Conservation (phyloP, 2,113 vertebrate species). For the Arvicanthis niloticus region DNA sequence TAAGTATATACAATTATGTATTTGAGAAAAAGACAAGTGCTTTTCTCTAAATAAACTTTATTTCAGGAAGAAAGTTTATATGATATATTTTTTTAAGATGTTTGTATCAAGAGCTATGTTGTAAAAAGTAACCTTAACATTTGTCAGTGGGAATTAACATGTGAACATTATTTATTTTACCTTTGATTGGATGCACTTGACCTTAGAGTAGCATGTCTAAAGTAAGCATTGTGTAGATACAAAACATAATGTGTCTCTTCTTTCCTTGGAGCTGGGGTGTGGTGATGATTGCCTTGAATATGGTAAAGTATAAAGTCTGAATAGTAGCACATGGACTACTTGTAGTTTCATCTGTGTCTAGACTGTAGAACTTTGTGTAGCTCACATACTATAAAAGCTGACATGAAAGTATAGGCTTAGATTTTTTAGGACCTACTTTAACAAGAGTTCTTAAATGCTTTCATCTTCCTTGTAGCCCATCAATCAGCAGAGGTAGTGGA, state of each 20-base stretch:
- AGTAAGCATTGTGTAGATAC: neutral
- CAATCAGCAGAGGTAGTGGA: no score
- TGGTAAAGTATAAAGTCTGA: neutral
- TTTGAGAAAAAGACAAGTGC: neutral
- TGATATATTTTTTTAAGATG: constrained; percentile 10
- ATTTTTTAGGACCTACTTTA: no score
- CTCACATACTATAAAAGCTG: neutral
- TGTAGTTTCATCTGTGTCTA: neutral
- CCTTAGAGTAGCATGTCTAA: neutral
- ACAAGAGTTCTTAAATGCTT: no score
- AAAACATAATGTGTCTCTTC: neutral
- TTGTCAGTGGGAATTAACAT: neutral
- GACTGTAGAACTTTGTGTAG: neutral
- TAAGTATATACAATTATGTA: neutral
- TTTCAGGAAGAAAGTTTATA: neutral
- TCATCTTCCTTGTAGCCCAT: no score
- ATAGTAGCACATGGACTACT: neutral
- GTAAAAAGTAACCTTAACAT: neutral
- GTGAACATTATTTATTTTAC: neutral
- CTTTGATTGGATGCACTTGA: neutral
- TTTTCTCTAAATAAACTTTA: constrained; percentile 1
- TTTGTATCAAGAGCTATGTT: constrained; percentile 1
- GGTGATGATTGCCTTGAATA: neutral
- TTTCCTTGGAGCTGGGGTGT: neutral
- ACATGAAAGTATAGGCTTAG: neutral